Evolutionary conservation across 2,797 vertebrate species (phyloP).

Genomic region (Sciaenops ocellatus): DNA sequence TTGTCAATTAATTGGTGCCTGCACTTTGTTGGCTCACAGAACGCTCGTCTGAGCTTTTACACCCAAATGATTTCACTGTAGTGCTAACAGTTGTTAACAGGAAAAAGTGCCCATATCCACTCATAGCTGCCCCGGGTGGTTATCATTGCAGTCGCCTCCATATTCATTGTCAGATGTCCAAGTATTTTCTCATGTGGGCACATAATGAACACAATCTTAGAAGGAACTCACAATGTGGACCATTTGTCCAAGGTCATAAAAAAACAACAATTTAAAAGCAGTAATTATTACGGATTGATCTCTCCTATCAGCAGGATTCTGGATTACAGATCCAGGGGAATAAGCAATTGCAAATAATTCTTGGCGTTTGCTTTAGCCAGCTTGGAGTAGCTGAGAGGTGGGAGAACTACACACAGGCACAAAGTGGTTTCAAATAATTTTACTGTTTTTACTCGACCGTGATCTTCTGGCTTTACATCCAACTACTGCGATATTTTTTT

Average conservation of each 20-base stretch:
- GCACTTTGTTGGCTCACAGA: slow-evolving; percentile 51
- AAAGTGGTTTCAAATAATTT: slow-evolving; percentile 23
- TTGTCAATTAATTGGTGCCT: slow-evolving; percentile 51
- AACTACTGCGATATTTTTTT: background rate
- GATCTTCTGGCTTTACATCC: slow-evolving; percentile 8
- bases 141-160: slow-evolving; percentile 23
- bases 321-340: slow-evolving; percentile 9
- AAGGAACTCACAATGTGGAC: slow-evolving; percentile 2
- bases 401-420: slow-evolving; percentile 8
- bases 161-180: slow-evolving; percentile 59
- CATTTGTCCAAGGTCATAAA: background rate
- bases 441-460: background rate
- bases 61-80: slow-evolving; percentile 54
- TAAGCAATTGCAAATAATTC: slow-evolving; percentile 10
- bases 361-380: slow-evolving; percentile 10
- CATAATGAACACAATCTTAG: slow-evolving; percentile 2
- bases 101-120: slow-evolving; percentile 31
- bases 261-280: slow-evolving; percentile 11
- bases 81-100: slow-evolving; percentile 47
- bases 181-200: slow-evolving; percentile 29
- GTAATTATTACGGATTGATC: slow-evolving; percentile 13
- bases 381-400: slow-evolving; percentile 11
- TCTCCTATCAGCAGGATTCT: slow-evolving; percentile 6
- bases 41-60: slow-evolving; percentile 42
- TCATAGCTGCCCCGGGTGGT: slow-evolving; percentile 15